phyloP scores from a whole-genome alignment of 2,113 vertebrate species.

The Bos indicus region DNA sequence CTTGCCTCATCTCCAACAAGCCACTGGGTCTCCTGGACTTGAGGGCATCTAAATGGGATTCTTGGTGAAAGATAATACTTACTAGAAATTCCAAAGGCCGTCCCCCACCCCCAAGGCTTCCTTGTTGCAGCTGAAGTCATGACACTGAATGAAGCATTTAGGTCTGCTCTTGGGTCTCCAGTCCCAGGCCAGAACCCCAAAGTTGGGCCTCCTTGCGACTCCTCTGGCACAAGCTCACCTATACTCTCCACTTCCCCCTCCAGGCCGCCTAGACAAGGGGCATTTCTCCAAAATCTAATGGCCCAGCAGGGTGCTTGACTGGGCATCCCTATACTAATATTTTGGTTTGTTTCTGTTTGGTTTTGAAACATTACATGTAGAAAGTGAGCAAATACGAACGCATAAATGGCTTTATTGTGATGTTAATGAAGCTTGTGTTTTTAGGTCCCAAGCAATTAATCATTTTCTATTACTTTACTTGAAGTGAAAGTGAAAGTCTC shows the following conservation, averaged over 20 bases:
- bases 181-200: background rate
- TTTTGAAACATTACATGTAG: background rate
- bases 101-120: background rate
- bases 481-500: background rate
- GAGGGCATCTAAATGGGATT: background rate
- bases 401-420: background rate
- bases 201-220: background rate
- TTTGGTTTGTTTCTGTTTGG: background rate
- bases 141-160: background rate
- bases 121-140: background rate
- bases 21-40: background rate
- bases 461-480: background rate
- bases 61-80: background rate
- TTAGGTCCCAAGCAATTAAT: background rate
- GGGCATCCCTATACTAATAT: background rate
- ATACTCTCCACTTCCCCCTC: background rate
- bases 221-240: background rate
- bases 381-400: background rate
- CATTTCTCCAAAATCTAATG: background rate
- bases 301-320: background rate
- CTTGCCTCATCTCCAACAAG: background rate
- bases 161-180: background rate
- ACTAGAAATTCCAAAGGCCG: background rate
- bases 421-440: background rate
- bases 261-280: background rate